Evolutionary conservation across 2,797 vertebrate genomes (phyloP).

Genomic region (Gorsachius magnificus): DNA sequence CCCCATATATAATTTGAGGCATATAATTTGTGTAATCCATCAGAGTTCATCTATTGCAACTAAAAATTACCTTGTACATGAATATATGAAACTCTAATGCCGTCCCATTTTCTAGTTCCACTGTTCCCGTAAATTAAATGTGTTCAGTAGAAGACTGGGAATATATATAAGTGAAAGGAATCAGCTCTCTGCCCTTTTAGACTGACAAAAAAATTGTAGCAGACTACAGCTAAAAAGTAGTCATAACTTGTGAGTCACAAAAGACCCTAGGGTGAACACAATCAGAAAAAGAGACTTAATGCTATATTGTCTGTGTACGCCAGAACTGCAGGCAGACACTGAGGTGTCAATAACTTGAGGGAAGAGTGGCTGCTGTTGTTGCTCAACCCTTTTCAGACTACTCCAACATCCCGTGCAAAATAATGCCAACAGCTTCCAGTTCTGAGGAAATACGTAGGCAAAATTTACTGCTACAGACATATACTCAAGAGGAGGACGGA

Average conservation of each 20-base stretch:
- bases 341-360: background rate
- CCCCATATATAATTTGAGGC: background rate
- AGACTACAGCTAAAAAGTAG: background rate
- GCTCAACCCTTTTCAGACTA: background rate
- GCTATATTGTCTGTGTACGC: background rate
- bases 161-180: background rate
- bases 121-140: constrained; percentile 22
- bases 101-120: constrained; percentile 6
- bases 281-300: background rate
- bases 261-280: background rate
- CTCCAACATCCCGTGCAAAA: background rate
- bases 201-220: background rate
- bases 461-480: background rate
- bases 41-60: background rate
- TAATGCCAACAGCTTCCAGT: background rate
- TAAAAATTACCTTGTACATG: background rate
- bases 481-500: background rate
- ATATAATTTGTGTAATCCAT: background rate
- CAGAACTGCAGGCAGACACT: background rate
- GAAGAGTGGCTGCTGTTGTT: background rate
- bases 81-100: constrained; percentile 44
- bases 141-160: background rate
- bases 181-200: constrained; percentile 11
- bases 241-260: background rate
- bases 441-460: background rate